A percentile compares a stretch with the other conserved stretches of the same genome.
Evolutionary conservation across 2,797 vertebrate genomes (phyloP).

Genomic region (Centropyge bicolor): DNA sequence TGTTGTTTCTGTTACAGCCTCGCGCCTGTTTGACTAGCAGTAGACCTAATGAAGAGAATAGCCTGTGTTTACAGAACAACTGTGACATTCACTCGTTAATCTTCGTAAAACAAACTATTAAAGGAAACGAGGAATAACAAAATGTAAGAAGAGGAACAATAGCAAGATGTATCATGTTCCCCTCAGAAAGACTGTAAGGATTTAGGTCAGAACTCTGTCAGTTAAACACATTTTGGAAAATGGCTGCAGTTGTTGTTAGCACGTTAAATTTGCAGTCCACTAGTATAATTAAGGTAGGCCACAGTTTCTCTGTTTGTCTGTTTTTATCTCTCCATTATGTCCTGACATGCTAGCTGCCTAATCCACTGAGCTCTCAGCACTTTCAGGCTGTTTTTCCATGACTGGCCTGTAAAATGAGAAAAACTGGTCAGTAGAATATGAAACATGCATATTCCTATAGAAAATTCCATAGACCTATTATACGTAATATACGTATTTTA

Average conservation of each 20-base stretch:
- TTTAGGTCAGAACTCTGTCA: not conserved
- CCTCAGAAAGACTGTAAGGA: not conserved
- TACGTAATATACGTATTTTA: too few species aligned
- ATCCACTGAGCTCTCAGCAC: not conserved
- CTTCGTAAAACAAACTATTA: constrained; percentile 14
- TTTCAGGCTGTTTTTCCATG: not conserved
- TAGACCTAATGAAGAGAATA: not conserved
- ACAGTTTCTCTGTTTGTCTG: not conserved
- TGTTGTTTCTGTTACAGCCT: not conserved
- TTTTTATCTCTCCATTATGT: not conserved
- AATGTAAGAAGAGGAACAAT: not conserved
- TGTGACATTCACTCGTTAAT: not conserved
- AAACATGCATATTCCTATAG: too few species aligned
- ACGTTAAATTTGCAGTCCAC: not conserved
- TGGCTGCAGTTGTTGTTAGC: not conserved
- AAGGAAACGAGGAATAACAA: not conserved
- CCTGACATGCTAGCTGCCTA: not conserved
- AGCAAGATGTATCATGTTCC: not conserved
- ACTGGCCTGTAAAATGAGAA: not conserved
- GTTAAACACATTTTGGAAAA: not conserved
- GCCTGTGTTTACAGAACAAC: not conserved
- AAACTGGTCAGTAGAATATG: not conserved
- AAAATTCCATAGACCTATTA: too few species aligned
- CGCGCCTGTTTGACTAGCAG: not conserved
- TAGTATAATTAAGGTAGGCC: not conserved